Conservation (phyloP, 64 coral and sea anemone genomes). For the Acropora tenuis region DNA sequence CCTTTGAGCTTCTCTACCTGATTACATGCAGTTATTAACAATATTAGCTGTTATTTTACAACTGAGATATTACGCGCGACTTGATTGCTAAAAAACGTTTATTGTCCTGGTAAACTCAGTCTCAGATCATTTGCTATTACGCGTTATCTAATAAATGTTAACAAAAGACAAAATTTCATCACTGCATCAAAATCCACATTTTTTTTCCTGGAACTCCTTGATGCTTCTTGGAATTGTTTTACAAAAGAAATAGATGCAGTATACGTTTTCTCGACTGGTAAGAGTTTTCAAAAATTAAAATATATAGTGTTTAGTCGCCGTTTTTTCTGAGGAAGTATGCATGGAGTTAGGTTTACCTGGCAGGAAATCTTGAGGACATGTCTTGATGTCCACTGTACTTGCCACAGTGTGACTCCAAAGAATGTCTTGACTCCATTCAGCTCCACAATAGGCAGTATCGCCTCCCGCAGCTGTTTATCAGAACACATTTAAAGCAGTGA, state of each 20-base stretch:
- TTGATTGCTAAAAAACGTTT: no score
- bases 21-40: background rate
- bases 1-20: constrained; percentile 22
- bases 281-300: no score
- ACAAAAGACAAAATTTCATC: no score
- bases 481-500: background rate
- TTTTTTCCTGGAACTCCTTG: no score
- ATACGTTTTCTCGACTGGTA: no score
- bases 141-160: no score
- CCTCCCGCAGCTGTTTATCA: constrained; percentile 30
- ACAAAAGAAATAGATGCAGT: no score
- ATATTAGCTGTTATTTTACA: background rate
- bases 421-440: constrained; percentile 89
- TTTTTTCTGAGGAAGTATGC: no score
- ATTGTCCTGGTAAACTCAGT: no score
- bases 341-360: constrained; percentile 25
- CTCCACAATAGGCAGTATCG: constrained; percentile 63
- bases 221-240: no score
- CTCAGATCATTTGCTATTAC: no score
- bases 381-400: constrained; percentile 50
- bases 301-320: background rate
- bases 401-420: constrained; percentile 83
- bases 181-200: no score
- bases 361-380: constrained; percentile 69
- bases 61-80: background rate